phyloP scores from a whole-genome alignment of 2,888 invertebrate species.

The Nephrotoma appendiculata region DNA sequence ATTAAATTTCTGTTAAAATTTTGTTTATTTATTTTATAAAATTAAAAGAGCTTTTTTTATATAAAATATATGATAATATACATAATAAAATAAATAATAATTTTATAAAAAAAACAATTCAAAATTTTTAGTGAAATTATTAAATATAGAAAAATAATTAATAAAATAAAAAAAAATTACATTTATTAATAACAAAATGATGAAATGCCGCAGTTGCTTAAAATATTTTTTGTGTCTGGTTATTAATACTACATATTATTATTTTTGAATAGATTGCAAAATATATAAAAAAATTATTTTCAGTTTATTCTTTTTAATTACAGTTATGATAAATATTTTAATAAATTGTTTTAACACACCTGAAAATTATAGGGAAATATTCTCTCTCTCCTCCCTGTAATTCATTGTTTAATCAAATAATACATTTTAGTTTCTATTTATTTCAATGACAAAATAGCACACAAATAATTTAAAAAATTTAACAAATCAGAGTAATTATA shows the following conservation, averaged over 20 bases:
- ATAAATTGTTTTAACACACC: not conserved
- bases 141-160: not conserved
- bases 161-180: not conserved
- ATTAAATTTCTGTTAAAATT: not conserved
- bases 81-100: not conserved
- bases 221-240: not conserved
- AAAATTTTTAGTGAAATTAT: not conserved
- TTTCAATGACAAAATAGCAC: no score
- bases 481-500: not conserved
- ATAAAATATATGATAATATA: not conserved
- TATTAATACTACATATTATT: not conserved
- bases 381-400: no score
- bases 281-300: not conserved
- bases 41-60: not conserved
- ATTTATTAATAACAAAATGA: not conserved
- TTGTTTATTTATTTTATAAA: not conserved
- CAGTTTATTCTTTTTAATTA: not conserved
- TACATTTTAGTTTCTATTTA: no score
- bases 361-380: no score
- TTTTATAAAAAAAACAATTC: not conserved
- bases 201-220: not conserved
- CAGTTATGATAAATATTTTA: not conserved
- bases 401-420: no score
- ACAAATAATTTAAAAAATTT: not conserved
- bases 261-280: not conserved